Evolutionary conservation across 2,797 vertebrate species (phyloP), one percentile per base, ranked within the genome.

Genomic region (Artibeus jamaicensis): DNA sequence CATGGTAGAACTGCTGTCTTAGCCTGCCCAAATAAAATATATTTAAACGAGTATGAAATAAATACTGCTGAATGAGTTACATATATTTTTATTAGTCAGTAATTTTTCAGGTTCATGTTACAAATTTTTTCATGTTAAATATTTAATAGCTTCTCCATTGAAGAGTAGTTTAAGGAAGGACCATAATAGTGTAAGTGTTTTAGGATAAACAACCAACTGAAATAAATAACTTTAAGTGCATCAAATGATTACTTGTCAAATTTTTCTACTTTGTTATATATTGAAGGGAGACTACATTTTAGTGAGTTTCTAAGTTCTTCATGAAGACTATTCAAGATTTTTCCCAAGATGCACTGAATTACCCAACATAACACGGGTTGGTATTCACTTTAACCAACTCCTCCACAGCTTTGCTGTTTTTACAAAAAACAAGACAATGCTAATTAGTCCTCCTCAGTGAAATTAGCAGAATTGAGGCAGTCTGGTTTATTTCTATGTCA

Each of bases 271-370:
- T 90, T 73, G n/a, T 68, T 46, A 44, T 88, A 65, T 91, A 50
- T 70, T 94, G 53, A 68, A 65, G 34, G 0, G 6, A 90, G 4
- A 84, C 39, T n/a, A 48, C 42, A 73, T 73, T 86, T 90, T 73
- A 86, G 14, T 87, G 55, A 93, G 9, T 53, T 87, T 48, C 11
- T 67, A 46, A 42, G 22, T 78, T 89, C 57, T 39, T 95, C 21
- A 44, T 65, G 16, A 91, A 86, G 29, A 53, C 44, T 93, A 82
- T 89, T 44, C 32, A 91, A 29, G 16, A 18, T 26, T 68, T 87
- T 85, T 71, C 79, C 59, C 39, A 95, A 89, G 24, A 83, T 91
- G 42, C 9, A 78, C 22, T 65, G 86, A 87, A 93, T 93, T 94
- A 14, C 22, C 55, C 16, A 74, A 83, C 10, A 65, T 89, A 42